Percentiles rank a stretch among this genome's conserved stretches.
These are phyloP conservation scores for Neoascia interrupta DNA, from an alignment of 2,888 invertebrate species.

Conservation along the genomic window DNA sequence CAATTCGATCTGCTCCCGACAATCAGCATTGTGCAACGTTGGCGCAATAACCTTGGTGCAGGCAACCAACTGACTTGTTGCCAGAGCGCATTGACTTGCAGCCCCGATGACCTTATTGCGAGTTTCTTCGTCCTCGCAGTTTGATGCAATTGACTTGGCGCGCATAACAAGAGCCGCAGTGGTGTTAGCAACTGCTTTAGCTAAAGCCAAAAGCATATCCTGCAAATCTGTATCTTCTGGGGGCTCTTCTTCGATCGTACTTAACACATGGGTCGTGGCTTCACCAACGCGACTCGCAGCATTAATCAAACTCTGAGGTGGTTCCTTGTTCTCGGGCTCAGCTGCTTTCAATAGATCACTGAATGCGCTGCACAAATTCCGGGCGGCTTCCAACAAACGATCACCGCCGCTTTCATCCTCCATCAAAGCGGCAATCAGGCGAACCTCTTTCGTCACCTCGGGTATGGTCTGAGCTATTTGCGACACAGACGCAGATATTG, in stretches of 20 bases:
- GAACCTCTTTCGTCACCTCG: constrained; percentile 91
- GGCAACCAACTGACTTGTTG: constrained; percentile 98
- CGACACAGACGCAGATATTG: constrained; percentile 97
- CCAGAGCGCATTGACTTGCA: constrained; percentile 97
- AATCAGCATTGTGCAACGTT: constrained; percentile 89
- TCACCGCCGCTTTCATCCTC: constrained; percentile 92
- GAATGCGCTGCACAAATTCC: constrained; percentile 95
- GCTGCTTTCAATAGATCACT: constrained; percentile 96
- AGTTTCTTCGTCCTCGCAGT: constrained; percentile 84
- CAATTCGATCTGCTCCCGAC: constrained; percentile 93
- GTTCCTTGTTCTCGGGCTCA: constrained; percentile 96
- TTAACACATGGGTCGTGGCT: constrained; percentile 95
- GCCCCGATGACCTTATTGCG: constrained; percentile 90
- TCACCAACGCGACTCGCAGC: constrained; percentile 98
- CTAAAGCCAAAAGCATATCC: constrained; percentile 94
- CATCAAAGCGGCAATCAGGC: constrained; percentile 95
- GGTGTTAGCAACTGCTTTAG: constrained; percentile 98
- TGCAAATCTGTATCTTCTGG: constrained; percentile 90
- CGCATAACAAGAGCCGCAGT: constrained; percentile 97
- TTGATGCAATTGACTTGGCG: constrained; percentile 97
- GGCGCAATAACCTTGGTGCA: constrained; percentile 97
- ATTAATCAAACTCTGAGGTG: constrained; percentile 94
- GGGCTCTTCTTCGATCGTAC: constrained; percentile 96
- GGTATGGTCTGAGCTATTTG: constrained; percentile 98
- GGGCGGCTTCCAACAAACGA: constrained; percentile 93